A percentile compares a stretch with the other conserved stretches of the same genome.
Conservation (phyloP, 1,140 invertebrate genomes). For the Brachionus sp. region DNA sequence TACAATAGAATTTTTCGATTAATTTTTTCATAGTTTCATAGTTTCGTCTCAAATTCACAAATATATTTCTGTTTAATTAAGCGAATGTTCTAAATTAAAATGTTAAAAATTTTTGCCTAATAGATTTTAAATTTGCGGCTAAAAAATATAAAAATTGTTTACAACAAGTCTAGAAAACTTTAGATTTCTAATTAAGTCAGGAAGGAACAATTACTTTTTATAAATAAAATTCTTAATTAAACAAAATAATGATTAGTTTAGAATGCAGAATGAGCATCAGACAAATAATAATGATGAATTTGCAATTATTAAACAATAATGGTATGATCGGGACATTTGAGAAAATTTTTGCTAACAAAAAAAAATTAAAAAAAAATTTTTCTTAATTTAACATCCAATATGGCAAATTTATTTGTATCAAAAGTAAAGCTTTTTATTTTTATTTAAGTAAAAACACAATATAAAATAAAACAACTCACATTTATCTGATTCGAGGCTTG, state of each 20-base stretch:
- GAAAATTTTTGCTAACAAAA: too few relatives aligned
- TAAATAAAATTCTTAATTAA: background rate
- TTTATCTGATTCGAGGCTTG: constrained; percentile 12
- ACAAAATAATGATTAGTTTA: background rate
- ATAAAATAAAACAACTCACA: background rate
- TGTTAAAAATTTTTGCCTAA: background rate
- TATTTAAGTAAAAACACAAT: background rate
- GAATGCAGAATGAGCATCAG: background rate
- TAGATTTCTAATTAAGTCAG: background rate
- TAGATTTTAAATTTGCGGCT: background rate
- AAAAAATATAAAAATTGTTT: background rate
- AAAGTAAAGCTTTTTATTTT: background rate
- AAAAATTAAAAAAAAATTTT: too few relatives aligned
- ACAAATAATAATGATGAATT: too few relatives aligned
- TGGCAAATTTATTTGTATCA: too few relatives aligned
- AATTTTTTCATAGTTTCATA: background rate
- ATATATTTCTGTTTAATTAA: background rate
- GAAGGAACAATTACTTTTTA: background rate
- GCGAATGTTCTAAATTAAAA: background rate
- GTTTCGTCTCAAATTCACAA: background rate
- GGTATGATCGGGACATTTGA: background rate
- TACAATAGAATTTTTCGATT: background rate
- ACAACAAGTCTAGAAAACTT: background rate
- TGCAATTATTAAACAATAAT: too few relatives aligned
- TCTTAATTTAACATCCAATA: too few relatives aligned